Base-by-base conservation (phyloP, 2,888 invertebrate species). In the Crioceris asparagi region DNA sequence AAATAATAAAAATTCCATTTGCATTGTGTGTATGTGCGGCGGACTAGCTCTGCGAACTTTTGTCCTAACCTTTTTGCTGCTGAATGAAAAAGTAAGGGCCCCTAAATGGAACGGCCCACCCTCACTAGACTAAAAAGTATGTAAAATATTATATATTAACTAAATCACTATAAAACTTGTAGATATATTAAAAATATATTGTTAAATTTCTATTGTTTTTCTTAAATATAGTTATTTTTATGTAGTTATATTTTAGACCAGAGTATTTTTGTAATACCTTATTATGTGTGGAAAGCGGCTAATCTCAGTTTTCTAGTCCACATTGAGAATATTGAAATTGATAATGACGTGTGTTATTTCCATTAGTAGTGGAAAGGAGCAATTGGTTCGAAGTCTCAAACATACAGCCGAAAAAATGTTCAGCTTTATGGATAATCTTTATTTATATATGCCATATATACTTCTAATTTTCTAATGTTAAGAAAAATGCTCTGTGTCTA, bases 101-200 rank as follows among this genome's bases (percentile, higher is more conserved):
- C 41, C 27, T 46, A 51, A 39, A 41, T 27, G 38, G 43, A 44
- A 40, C n/a, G 38, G 53, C 54, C 52, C 55, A 52, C 57, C 57
- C 53, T 56, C 56, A 54, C 55, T 57, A 57, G 56, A 53, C 51
- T 58, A 56, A 50, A 14, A 27, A 50, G 43, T 50, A 59, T 60
- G 59, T 61, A 59, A 56, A 51, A n/a, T n/a, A n/a, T 43, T 45
- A 45, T 46, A 57, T 59, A 59, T 55, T 52, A 56, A 53, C 52
- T 53, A 54, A 57, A 58, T 52, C 55, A 58, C 54, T 57, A 57
- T 56, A 50, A 57, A 59, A 57, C 59, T 60, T 61, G 60, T 61
- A 60, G 61, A 61, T 61, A 61, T 57, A 58, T 57, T 54, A 58
- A 52, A 59, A 58, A 59, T 61, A 61, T 61, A 60, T 61, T 61